Evolutionary conservation across 1,140 invertebrate species (phyloP), one percentile per base, ranked within the genome.

Genomic region (Neodiprion fabricii): DNA sequence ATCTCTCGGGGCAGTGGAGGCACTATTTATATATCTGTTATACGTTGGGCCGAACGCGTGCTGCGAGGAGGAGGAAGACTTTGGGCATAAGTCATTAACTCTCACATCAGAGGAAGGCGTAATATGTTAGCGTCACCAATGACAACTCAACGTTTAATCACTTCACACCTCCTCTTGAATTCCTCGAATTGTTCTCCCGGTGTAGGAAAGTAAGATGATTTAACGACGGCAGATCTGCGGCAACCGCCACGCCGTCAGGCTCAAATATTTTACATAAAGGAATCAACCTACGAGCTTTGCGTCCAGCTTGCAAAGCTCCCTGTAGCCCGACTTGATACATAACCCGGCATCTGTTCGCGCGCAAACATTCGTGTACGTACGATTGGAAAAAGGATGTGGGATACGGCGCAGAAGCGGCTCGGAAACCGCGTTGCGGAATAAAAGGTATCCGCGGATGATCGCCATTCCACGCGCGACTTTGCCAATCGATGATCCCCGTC

Each of bases 101-200:
- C 71, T 73, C 71, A 40, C 71, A 74, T 61, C 53, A 67, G 50
- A 74, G 66, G 77, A 50, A 73, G 70, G 72, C 79, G 77, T 79
- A 81, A 81, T 81, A 81, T 81, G 79, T 81, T 81, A 81, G 79
- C 75, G 79, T 81, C 79, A 80, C 77, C 72, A 77, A 81, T 80
- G 79, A 81, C 79, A 81, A 81, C 79, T 77, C 74, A 77, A 77
- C 79, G 79, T 80, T 81, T 81, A 81, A 81, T 81, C 79, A 79
- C 79, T 80, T 81, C 78, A 81, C 79, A 79, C 79, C 79, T 81
- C 77, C 28, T 76, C 80, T 81, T 79, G 79, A 81, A 81, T 81
- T 74, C 79, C 79, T 75, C 75, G 77, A 81, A 81, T 81, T 76
- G 53, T 61, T 61, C 9, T 17, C 11, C 79, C 79, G 67, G 79